Base-by-base conservation (phyloP, 2,888 invertebrate genomes). In the Brachyopa scutellaris region DNA sequence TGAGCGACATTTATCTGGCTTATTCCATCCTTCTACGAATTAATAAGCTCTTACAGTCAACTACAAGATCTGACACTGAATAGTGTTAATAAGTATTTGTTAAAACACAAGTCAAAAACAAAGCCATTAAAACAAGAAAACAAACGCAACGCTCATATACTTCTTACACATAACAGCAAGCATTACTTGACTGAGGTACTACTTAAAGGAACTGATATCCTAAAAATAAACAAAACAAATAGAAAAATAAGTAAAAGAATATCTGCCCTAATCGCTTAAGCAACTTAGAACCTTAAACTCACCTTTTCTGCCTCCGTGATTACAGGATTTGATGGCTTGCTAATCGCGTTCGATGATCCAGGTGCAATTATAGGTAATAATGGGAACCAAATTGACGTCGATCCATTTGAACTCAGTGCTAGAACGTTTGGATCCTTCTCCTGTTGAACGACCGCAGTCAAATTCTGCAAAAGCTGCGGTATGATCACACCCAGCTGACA, bases 341-440 rank as follows among this genome's bases (percentile, higher is more conserved):
- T 69, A 4, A 23, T 57, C 7, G 9, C 15, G 13, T 11, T 51
- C 33, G 40, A 88, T 89, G 1, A 93, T 49, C 72, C 77, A 0
- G 93, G 94, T 2, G 93, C 92, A 0, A 95, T 94, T 47, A 96
- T 94, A 0, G 97, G 97, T 66, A 97, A 90, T 9, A 97, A 91
- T 0, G 96, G 95, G 89, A 97, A 97, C 94, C 97, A 96, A 31
- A 94, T 93, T 9, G 90, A 89, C 0, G 93, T 91, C 2, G 92
- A 89, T 23, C 93, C 93, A 47, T 93, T 93, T 1, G 91, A 91
- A 59, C 95, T 93, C 51, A 95, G 88, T 0, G 95, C 94, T 19
- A 97, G 91, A 9, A 97, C 92, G 76, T 95, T 94, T n/a, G 97
- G 95, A 85, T 96, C 95, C 80, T 93, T 93, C 84, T 94, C 94